Conservation (phyloP, 2,113 vertebrate species). For the Rhynchomys soricoides region DNA sequence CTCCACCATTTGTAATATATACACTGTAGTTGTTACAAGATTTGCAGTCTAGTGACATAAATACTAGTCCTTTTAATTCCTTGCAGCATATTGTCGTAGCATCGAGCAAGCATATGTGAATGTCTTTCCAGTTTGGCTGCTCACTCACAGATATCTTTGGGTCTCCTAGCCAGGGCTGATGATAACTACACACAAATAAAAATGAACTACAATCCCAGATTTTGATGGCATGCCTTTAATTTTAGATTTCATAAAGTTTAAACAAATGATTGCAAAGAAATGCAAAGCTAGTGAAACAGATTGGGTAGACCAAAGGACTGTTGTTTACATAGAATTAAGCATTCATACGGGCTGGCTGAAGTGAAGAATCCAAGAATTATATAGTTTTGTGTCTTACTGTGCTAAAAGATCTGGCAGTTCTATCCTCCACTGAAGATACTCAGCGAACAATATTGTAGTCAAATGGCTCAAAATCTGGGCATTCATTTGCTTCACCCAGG, state of each 20-base stretch:
- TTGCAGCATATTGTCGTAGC: not conserved
- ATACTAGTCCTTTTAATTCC: slow-evolving; percentile 50
- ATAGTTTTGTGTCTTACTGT: not conserved
- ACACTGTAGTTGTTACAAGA: slow-evolving; percentile 61
- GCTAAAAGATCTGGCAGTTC: not conserved
- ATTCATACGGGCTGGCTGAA: not conserved
- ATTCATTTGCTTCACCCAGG: not conserved
- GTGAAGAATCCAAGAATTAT: not conserved
- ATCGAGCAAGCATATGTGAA: slow-evolving; percentile 43
- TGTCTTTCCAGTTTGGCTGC: slow-evolving; percentile 42
- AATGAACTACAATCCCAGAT: not conserved
- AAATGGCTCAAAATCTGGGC: not conserved
- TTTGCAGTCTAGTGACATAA: slow-evolving; percentile 55
- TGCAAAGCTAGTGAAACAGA: slow-evolving; percentile 48
- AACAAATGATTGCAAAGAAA: slow-evolving; percentile 52
- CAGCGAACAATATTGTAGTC: not conserved
- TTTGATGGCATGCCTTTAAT: slow-evolving; percentile 17
- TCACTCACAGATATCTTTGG: not conserved
- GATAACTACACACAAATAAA: slow-evolving; percentile 32
- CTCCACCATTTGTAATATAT: slow-evolving; percentile 46
- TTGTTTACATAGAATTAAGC: slow-evolving; percentile 16
- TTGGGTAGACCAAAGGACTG: not conserved
- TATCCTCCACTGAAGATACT: not conserved
- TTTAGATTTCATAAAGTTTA: slow-evolving; percentile 50
- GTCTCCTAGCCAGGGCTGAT: not conserved